Percentiles rank a stretch among this genome's conserved stretches.
Conservation (phyloP, 2,888 invertebrate species). For the Cyrtodaria siliqua region DNA sequence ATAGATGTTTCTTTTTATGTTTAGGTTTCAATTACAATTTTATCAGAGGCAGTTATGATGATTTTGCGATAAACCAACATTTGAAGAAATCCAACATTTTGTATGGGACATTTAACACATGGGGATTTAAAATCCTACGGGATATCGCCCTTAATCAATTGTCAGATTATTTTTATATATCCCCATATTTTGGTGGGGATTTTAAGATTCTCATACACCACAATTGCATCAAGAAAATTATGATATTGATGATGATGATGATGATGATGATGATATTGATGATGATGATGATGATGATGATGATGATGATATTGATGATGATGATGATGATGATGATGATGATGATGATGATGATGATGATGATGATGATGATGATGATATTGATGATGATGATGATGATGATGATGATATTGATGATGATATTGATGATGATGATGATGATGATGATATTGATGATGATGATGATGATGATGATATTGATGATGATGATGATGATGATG, state of each 20-base stretch:
- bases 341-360: slow-evolving; percentile 3
- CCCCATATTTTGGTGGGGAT: too few species aligned
- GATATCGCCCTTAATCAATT: too few species aligned
- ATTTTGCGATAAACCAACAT: too few species aligned
- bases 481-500: slow-evolving; percentile 3
- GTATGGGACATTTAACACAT: too few species aligned
- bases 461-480: slow-evolving; percentile 1
- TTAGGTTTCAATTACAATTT: too few species aligned
- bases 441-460: slow-evolving; percentile 1
- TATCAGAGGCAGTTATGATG: too few species aligned
- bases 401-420: slow-evolving; percentile 1
- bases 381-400: slow-evolving; percentile 1
- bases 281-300: not conserved
- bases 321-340: slow-evolving; percentile 3
- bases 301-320: slow-evolving; percentile 5
- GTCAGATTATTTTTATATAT: too few species aligned
- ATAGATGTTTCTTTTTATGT: too few species aligned
- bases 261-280: slow-evolving; percentile 4
- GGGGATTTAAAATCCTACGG: too few species aligned
- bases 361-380: slow-evolving; percentile 1
- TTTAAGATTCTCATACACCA: too few species aligned
- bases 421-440: slow-evolving; percentile 1
- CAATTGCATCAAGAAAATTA: too few species aligned
- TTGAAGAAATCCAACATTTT: too few species aligned
- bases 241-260: slow-evolving; percentile 1